Evolutionary conservation across 2,888 invertebrate species (phyloP).

Genomic region (Hermodice carunculata): DNA sequence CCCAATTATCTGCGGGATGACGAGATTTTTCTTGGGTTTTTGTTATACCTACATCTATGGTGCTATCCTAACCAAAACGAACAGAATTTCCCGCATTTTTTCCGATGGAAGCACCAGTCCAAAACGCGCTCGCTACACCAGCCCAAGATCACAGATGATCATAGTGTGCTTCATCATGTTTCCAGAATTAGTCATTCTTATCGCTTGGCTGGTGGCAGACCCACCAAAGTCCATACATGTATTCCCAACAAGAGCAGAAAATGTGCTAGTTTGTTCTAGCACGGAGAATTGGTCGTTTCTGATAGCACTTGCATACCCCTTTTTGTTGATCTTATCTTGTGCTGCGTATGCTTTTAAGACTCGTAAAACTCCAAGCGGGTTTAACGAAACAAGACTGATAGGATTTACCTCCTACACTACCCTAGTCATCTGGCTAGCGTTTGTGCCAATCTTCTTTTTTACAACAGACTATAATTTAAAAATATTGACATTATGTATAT

Average conservation of each 20-base stretch:
- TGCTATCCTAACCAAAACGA: conserved; percentile 74
- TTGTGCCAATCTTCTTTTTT: conserved; percentile 73
- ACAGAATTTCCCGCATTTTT: conserved; percentile 74
- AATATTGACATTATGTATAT: conserved; percentile 68
- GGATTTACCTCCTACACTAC: conserved; percentile 75
- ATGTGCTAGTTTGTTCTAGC: conserved; percentile 68
- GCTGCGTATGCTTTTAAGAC: conserved; percentile 75
- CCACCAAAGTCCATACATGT: conserved; percentile 70
- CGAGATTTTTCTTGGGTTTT: conserved; percentile 73
- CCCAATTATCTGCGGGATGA: conserved; percentile 71
- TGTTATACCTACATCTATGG: conserved; percentile 74
- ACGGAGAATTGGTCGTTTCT: conserved; percentile 72
- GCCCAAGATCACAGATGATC: conserved; percentile 71
- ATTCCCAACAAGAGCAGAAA: conserved; percentile 64
- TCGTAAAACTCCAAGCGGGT: conserved; percentile 75
- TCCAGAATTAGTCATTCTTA: conserved; percentile 71
- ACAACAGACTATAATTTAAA: conserved; percentile 71
- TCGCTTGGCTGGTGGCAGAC: conserved; percentile 71
- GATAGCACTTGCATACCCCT: conserved; percentile 73
- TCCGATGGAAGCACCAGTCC: conserved; percentile 57
- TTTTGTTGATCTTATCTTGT: conserved; percentile 73
- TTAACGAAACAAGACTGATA: conserved; percentile 75
- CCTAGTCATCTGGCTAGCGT: conserved; percentile 74
- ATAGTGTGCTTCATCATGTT: conserved; percentile 72
- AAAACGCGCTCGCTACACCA: conserved; percentile 70